Evolutionary conservation across 2,113 vertebrate species (phyloP), one percentile per base, ranked within the genome.

Genomic region (Zeus faber): DNA sequence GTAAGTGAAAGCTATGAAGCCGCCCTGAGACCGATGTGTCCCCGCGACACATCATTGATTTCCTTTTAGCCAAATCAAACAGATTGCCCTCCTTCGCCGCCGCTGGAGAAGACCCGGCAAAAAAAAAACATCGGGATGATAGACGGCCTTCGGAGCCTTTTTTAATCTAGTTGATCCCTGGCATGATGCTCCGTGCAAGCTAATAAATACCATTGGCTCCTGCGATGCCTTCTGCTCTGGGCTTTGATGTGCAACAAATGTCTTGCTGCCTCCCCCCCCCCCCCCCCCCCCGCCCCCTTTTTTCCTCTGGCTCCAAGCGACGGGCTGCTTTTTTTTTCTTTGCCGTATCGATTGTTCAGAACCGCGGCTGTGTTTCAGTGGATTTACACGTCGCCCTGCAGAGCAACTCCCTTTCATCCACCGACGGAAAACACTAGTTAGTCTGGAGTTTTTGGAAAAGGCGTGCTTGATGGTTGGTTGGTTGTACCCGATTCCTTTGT

Each of bases 311-410:
- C 60, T 53, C 70, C 5, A 1, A 72, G 64, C 64, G 69, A 70
- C 72, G 72, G n/a, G n/a, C n/a, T n/a, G n/a, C n/a, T n/a, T 50
- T 37, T 14, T 54, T 69, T 39, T 45, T 70, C 16, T 72, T 60
- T 67, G 69, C 82, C 74, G 59, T 73, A 80, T 81, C 72, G 68
- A 69, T 79, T 73, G 72, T 54, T 63, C 73, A 64, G 70, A 69
- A 80, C 39, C 45, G 52, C 9, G 37, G 14, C 57, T n/a, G 33
- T 56, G 41, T 63, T 83, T 64, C 55, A 72, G 54, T 49, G 52
- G 63, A 76, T 83, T 80, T 73, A 70, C 23, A 59, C 55, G 49
- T 58, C 65, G 49, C 68, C 58, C 55, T 20, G 56, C 54, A 57
- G 70, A 14, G 26, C 3, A 14, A 29, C 41, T 61, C 7, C 9